phyloP scores from a whole-genome alignment of 2,888 invertebrate species.

The Phalera bucephala region DNA sequence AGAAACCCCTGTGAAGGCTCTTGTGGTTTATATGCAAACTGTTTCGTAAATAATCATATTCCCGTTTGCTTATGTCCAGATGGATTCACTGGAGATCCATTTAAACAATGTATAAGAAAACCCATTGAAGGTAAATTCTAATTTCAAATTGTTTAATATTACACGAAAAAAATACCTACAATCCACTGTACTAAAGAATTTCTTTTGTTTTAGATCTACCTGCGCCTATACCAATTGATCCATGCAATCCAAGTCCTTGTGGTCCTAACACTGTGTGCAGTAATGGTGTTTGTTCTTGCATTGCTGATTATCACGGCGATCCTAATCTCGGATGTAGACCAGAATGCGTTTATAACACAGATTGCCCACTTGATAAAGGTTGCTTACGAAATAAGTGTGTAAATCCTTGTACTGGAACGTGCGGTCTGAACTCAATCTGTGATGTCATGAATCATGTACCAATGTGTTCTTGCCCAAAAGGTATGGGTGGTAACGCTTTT shows the following conservation, averaged over 20 bases:
- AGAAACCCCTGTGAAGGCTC: conserved; percentile 87
- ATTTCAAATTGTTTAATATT: no score
- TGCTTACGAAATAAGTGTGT: conserved; percentile 87
- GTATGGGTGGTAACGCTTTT: conserved; percentile 87
- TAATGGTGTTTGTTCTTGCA: conserved; percentile 84
- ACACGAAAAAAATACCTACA: no score
- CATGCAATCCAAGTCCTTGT: conserved; percentile 85
- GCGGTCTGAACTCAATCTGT: conserved; percentile 87
- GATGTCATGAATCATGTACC: conserved; percentile 88
- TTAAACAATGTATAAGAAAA: conserved; percentile 84
- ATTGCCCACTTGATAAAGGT: conserved; percentile 85
- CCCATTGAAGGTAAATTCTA: conserved; percentile 68
- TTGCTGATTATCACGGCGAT: conserved; percentile 85
- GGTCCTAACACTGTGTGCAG: conserved; percentile 84
- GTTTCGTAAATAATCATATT: conserved; percentile 87
- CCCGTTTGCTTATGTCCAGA: conserved; percentile 88
- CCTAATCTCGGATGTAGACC: conserved; percentile 87
- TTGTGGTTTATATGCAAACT: conserved; percentile 86
- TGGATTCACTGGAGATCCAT: conserved; percentile 87
- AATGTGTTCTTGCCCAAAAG: conserved; percentile 86
- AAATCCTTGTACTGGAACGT: conserved; percentile 89
- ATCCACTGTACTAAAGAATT: no score
- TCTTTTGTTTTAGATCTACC: conserved; percentile 37
- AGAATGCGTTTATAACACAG: conserved; percentile 87
- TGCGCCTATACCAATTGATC: conserved; percentile 56